A percentile compares a stretch with the other conserved stretches of the same genome.
Conservation (phyloP, 2,797 vertebrate species). For the Yasuhikotakia modesta region DNA sequence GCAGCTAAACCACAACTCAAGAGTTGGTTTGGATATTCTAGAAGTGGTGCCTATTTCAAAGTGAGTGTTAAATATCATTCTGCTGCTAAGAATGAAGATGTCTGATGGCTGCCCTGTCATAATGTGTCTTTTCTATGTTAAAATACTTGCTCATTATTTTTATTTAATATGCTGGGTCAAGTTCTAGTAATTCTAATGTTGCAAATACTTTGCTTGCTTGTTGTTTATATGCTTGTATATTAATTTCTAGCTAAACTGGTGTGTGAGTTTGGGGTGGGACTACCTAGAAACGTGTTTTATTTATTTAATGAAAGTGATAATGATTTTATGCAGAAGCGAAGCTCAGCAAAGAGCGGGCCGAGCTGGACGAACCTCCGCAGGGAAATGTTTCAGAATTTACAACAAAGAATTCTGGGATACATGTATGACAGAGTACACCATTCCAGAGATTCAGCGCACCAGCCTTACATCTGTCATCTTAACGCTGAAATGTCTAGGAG, state of each 20-base stretch:
- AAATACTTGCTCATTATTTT: neutral
- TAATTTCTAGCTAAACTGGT: neutral
- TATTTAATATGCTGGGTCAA: neutral
- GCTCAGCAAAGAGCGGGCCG: slow-evolving; percentile 90
- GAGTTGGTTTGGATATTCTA: slow-evolving; percentile 91
- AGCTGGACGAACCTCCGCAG: slow-evolving; percentile 89
- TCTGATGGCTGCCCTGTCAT: neutral
- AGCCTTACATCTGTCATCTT: slow-evolving; percentile 92
- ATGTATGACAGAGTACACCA: slow-evolving; percentile 92
- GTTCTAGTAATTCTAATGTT: too few relatives aligned
- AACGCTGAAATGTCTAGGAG: slow-evolving; percentile 92
- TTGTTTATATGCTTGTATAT: neutral
- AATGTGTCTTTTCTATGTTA: neutral
- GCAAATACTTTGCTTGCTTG: neutral
- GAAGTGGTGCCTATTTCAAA: slow-evolving; percentile 98
- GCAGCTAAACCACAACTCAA: slow-evolving; percentile 93
- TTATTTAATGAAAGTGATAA: neutral
- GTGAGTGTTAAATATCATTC: slow-evolving; percentile 74
- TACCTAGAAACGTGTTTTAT: neutral
- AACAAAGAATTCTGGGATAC: slow-evolving; percentile 91
- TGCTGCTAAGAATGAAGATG: neutral
- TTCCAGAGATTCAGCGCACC: slow-evolving; percentile 89
- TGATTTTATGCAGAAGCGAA: slow-evolving; percentile 81
- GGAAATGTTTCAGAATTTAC: slow-evolving; percentile 91
- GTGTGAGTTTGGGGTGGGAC: neutral